Evolutionary conservation across 1,140 invertebrate species (phyloP), one percentile per base, ranked within the genome.

Genomic region (Diabrotica undecimpunctata): DNA sequence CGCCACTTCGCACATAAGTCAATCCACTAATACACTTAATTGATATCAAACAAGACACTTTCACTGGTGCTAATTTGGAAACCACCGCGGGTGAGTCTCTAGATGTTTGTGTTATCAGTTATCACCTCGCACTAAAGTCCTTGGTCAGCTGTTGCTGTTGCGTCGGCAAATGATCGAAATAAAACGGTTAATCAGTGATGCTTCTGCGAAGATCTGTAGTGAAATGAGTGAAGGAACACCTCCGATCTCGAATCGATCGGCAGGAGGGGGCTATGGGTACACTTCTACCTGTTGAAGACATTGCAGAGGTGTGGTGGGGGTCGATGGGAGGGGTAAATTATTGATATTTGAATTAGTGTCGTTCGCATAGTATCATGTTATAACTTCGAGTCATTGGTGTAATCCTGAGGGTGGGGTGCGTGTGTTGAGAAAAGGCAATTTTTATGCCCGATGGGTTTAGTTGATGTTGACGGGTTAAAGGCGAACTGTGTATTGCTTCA

Each of bases 321-420:
- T 54, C 65, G 41, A 37, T 50, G 50, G 64, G 70, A 69, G 72
- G 70, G 72, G 68, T 71, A 67, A 72, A 70, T 69, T 72, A 74
- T 74, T 73, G 73, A 74, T 71, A 71, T 72, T 74, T 73, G 73
- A 73, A 74, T 74, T 73, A 74, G 71, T 74, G 70, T 72, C 71
- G 67, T 69, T 71, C 65, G 67, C 62, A 72, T 66, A 70, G 62
- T 66, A 68, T 69, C 64, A 72, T 72, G 66, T 72, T 62, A 70
- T 71, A 71, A 70, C 66, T 71, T 54, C 62, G 66, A 74, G 67
- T 72, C 71, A 74, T 74, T 74, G 73, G 71, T 71, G 71, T 72
- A 50, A 69, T 52, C 56, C 53, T 50, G 52, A 52, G 61, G 64
- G 67, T 69, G 65, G 67, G 65, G 67, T 36, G 52, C 13, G 12